phyloP scores from a whole-genome alignment of 2,888 invertebrate species.

The Idaea aversata region DNA sequence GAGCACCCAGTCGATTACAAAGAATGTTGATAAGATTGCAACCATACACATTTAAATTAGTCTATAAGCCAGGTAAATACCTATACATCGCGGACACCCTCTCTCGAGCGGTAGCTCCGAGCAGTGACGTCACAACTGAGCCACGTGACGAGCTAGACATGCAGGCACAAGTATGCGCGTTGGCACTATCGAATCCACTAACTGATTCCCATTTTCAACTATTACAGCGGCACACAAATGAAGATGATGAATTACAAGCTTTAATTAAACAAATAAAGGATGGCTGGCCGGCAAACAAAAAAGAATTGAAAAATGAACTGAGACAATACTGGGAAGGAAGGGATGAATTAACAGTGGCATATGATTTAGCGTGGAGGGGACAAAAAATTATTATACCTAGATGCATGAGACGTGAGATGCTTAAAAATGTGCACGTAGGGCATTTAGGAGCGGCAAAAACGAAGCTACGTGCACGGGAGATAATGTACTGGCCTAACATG shows the following conservation, averaged over 20 bases:
- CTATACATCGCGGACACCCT: not conserved
- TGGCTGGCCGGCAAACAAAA: constrained; percentile 23
- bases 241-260: too few species aligned
- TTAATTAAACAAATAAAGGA: constrained; percentile 10
- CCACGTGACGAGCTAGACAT: too few species aligned
- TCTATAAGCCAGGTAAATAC: constrained; percentile 2
- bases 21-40: constrained; percentile 20
- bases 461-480: constrained; percentile 19
- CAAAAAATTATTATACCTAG: constrained; percentile 19
- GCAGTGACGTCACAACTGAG: too few species aligned
- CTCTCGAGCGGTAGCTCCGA: not conserved
- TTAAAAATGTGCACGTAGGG: constrained; percentile 22
- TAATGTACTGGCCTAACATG: constrained; percentile 27
- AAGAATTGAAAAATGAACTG: constrained; percentile 20
- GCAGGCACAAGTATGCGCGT: too few species aligned
- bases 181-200: too few species aligned
- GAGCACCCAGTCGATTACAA: constrained; percentile 17
- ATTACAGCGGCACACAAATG: too few species aligned
- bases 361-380: constrained; percentile 23
- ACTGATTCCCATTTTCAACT: too few species aligned
- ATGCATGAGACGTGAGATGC: constrained; percentile 15
- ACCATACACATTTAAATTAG: constrained; percentile 12
- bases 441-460: constrained; percentile 24
- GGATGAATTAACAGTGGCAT: constrained; percentile 15
- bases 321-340: constrained; percentile 6